Conservation (phyloP, 2,797 vertebrate species). For the Centroberyx gerrardi region DNA sequence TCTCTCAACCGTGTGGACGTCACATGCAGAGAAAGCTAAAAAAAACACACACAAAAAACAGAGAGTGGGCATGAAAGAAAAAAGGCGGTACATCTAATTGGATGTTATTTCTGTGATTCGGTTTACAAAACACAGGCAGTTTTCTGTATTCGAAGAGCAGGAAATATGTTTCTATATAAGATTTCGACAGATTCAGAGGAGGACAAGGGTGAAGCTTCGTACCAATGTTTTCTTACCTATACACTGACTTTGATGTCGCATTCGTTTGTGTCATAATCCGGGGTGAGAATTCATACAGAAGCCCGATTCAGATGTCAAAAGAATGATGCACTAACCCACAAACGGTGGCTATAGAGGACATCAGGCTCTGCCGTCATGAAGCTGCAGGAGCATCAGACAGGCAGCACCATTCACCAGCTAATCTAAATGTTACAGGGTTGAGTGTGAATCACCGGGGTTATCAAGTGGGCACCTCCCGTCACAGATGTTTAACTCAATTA, state of each 20-base stretch:
- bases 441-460: no score
- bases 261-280: no score
- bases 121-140: neutral
- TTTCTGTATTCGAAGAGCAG: conserved; percentile 12
- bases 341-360: no score
- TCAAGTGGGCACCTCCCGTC: no score
- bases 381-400: no score
- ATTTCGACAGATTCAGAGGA: neutral
- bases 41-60: neutral
- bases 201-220: neutral
- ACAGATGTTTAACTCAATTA: no score
- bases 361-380: no score
- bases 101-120: conserved; percentile 26
- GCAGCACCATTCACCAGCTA: no score
- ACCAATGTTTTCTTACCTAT: neutral
- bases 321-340: no score
- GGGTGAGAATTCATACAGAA: no score
- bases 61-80: conserved; percentile 1
- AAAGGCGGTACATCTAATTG: conserved; percentile 8
- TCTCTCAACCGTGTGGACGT: neutral
- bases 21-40: neutral
- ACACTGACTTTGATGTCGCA: neutral
- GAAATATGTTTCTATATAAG: neutral
- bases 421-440: no score
- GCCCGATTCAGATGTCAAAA: no score